Conservation (phyloP, 2,113 vertebrate species). For the Rattus rattus region DNA sequence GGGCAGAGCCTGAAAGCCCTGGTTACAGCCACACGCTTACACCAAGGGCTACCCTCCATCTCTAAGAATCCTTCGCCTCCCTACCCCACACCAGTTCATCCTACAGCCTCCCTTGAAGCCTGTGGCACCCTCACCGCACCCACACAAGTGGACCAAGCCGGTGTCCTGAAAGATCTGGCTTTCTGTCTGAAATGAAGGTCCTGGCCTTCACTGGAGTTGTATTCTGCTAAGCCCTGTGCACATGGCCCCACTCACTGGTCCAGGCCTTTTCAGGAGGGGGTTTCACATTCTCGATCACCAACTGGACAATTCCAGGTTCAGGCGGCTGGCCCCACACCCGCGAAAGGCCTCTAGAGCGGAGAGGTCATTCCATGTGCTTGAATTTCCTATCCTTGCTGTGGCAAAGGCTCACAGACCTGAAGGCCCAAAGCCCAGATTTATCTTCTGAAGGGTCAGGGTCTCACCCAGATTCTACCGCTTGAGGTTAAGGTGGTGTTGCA, state of each 20-base stretch:
- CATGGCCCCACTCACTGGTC: background rate
- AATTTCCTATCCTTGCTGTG: accelerated
- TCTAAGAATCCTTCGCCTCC: background rate
- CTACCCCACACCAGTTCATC: background rate
- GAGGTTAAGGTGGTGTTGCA: accelerated
- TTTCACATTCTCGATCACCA: background rate
- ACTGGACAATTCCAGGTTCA: background rate
- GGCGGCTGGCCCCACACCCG: background rate
- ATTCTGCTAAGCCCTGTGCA: background rate
- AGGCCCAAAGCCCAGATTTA: background rate
- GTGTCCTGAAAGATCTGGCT: accelerated
- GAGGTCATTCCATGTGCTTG: accelerated
- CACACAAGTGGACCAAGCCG: accelerated
- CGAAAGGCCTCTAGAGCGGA: background rate
- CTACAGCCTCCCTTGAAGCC: background rate
- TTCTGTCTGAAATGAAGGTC: background rate
- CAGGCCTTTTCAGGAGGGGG: too few relatives aligned
- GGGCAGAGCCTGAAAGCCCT: background rate
- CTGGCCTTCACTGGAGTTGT: background rate
- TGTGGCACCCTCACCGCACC: background rate
- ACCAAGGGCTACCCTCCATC: background rate
- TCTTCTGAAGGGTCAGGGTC: background rate
- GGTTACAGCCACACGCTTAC: accelerated
- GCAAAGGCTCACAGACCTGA: too few relatives aligned
- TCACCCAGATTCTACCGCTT: background rate